phyloP scores from a whole-genome alignment of 2,797 vertebrate genomes.

The Diceros bicornis region DNA sequence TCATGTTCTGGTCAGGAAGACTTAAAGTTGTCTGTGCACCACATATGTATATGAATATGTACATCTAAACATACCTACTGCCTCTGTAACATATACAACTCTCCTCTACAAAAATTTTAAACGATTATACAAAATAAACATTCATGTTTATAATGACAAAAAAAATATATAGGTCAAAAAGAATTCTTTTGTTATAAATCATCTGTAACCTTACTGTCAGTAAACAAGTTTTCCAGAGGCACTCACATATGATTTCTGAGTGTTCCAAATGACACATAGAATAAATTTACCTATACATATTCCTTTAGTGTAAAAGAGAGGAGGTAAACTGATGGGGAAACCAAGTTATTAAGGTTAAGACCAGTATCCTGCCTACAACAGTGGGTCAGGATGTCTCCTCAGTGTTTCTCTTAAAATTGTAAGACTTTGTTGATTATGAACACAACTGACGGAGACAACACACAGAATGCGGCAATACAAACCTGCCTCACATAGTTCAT shows the following conservation, averaged over 20 bases:
- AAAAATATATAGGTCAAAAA: not conserved
- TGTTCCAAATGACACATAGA: not conserved
- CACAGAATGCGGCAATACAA: not conserved
- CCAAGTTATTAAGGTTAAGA: not conserved
- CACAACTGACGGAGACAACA: not conserved
- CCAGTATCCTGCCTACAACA: not conserved
- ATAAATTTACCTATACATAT: not conserved
- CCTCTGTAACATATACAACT: not conserved
- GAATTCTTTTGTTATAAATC: slow-evolving; percentile 7
- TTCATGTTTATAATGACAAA: slow-evolving; percentile 46
- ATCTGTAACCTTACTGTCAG: not conserved
- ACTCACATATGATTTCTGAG: slow-evolving; percentile 15
- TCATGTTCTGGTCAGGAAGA: not conserved
- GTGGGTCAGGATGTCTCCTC: not conserved
- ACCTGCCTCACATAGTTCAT: not conserved
- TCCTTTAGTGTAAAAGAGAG: not conserved
- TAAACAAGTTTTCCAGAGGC: not conserved
- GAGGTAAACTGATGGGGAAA: not conserved
- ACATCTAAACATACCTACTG: not conserved
- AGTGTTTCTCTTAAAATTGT: not conserved
- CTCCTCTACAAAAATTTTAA: not conserved
- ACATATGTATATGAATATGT: not conserved
- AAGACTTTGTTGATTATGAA: slow-evolving; percentile 2
- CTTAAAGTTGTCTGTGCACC: not conserved
- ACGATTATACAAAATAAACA: slow-evolving; percentile 8